Conservation (phyloP, 1,140 invertebrate genomes). For the Eufriesea mexicana region DNA sequence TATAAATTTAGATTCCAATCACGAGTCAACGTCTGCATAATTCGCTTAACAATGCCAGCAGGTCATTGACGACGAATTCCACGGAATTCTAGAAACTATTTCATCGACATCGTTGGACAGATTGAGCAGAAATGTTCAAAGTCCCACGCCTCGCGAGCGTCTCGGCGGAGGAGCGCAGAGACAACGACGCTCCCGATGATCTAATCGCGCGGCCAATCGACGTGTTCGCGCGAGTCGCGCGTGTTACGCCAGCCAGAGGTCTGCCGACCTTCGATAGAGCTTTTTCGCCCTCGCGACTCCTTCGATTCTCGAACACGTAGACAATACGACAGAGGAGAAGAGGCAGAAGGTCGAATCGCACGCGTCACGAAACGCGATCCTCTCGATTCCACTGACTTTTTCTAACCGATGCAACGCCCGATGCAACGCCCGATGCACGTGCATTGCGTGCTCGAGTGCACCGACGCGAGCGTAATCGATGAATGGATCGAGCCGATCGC, state of each 20-base stretch:
- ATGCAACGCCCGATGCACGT: background rate
- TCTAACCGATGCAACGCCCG: background rate
- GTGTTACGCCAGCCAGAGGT: slow-evolving; percentile 9
- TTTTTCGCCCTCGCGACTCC: slow-evolving; percentile 32
- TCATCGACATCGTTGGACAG: background rate
- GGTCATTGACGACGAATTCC: no score
- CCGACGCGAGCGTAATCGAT: slow-evolving; percentile 21
- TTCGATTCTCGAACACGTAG: background rate
- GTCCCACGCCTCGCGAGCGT: background rate
- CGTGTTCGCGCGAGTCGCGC: background rate
- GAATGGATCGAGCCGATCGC: slow-evolving; percentile 31
- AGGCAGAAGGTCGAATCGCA: slow-evolving; percentile 17
- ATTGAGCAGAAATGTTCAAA: background rate
- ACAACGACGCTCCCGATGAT: slow-evolving; percentile 34
- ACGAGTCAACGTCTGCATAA: background rate
- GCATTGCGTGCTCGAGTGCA: slow-evolving; percentile 11
- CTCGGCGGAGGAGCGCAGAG: background rate
- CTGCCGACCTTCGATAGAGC: slow-evolving; percentile 22
- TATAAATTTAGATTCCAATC: no score
- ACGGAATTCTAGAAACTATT: background rate
- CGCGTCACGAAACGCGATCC: slow-evolving; percentile 56
- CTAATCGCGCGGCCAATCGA: slow-evolving; percentile 36
- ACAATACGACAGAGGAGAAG: background rate
- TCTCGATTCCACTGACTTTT: slow-evolving; percentile 15
- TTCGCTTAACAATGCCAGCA: no score